These are phyloP conservation scores for Archocentrus centrarchus DNA, from an alignment of 2,113 vertebrate genomes.

Conservation along the genomic window DNA sequence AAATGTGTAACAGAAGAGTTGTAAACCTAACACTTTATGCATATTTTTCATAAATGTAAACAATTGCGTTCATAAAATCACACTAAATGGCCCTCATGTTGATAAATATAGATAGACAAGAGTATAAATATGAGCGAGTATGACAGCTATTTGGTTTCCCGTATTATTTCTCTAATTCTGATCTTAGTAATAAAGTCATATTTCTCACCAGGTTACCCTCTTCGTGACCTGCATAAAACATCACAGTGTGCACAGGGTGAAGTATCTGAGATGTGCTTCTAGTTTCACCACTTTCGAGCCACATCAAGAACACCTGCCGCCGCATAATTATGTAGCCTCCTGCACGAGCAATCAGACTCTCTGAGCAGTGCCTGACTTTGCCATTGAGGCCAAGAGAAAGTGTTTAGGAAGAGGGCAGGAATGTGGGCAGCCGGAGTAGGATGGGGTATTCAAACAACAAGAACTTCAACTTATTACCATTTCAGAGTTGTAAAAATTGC, in stretches of 20 bases:
- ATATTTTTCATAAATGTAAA: no score
- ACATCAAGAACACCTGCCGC: not conserved
- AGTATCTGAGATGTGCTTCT: not conserved
- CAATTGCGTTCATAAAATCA: no score
- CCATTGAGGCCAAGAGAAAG: not conserved
- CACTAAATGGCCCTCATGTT: no score
- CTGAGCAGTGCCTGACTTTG: not conserved
- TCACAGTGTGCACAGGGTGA: not conserved
- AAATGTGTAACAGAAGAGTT: not conserved
- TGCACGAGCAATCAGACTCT: not conserved
- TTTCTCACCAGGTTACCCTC: not conserved
- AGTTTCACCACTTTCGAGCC: not conserved
- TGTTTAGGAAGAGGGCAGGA: not conserved
- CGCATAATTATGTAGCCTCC: not conserved
- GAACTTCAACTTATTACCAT: not conserved
- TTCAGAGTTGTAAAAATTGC: not conserved
- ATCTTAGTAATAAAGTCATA: not conserved
- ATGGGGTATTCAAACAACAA: not conserved
- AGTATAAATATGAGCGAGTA: no score
- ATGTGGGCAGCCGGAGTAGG: not conserved
- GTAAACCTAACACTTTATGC: no score
- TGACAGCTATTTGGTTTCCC: no score
- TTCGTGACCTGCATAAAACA: not conserved
- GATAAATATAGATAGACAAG: no score
- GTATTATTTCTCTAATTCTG: no score